Conservation (phyloP, 2,888 invertebrate species). For the Phaedon cochleariae region DNA sequence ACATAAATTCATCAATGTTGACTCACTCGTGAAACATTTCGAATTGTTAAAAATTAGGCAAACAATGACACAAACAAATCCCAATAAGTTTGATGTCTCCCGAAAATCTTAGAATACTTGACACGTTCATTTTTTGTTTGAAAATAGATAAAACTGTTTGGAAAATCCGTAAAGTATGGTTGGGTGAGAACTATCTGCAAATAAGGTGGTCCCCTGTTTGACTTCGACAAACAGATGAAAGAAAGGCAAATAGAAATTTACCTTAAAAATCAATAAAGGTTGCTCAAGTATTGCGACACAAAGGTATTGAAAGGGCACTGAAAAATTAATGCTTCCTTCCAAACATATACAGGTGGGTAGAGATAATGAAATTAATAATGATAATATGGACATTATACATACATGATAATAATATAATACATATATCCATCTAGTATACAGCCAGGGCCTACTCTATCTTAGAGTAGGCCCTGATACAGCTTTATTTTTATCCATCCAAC, state of each 20-base stretch:
- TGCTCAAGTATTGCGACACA: conserved; percentile 38
- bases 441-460: no score
- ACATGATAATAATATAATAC: no score
- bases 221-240: conserved; percentile 44
- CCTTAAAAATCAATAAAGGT: conserved; percentile 48
- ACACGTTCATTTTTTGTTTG: conserved; percentile 32
- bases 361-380: no score
- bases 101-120: conserved; percentile 19
- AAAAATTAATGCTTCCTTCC: neutral
- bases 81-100: conserved; percentile 21
- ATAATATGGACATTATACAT: no score
- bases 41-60: neutral
- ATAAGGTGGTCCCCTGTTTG: conserved; percentile 48
- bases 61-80: conserved; percentile 22
- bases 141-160: conserved; percentile 42
- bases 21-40: neutral
- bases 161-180: conserved; percentile 37
- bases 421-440: no score
- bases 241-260: conserved; percentile 44
- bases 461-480: no score
- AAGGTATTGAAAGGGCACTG: conserved; percentile 8
- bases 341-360: neutral
- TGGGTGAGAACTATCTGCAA: conserved; percentile 53
- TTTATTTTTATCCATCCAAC: no score
- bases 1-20: neutral